Percentiles rank a stretch among this genome's conserved stretches.
phyloP scores from a whole-genome alignment of 2,888 invertebrate genomes.

The Drosophila longiperda region DNA sequence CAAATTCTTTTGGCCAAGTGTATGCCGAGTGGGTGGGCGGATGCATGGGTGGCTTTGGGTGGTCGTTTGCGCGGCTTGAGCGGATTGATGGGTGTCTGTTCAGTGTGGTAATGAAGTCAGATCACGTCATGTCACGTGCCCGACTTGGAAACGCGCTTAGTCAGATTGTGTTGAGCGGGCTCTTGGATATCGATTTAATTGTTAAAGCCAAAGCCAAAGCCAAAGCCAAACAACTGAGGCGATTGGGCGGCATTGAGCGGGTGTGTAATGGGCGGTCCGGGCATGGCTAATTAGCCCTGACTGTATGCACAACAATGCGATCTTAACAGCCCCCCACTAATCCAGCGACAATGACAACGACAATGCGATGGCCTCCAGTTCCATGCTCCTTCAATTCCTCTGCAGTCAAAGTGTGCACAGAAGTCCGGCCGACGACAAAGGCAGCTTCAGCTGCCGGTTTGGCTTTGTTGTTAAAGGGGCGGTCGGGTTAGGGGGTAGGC shows the following conservation, averaged over 20 bases:
- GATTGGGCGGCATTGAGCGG: neutral
- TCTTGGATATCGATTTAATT: constrained; percentile 70
- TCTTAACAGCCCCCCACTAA: constrained; percentile 59
- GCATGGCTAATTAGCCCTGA: constrained; percentile 67
- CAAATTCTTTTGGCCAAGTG: neutral
- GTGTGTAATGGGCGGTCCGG: neutral
- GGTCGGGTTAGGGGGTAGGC: constrained; percentile 19
- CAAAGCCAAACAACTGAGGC: constrained; percentile 62
- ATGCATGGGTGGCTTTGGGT: neutral
- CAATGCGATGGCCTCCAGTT: constrained; percentile 21
- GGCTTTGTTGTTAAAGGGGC: constrained; percentile 5
- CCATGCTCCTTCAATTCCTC: neutral
- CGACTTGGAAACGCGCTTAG: constrained; percentile 28
- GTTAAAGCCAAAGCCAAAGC: constrained; percentile 58
- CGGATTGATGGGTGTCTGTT: constrained; percentile 13
- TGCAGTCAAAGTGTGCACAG: neutral
- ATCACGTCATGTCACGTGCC: constrained; percentile 55
- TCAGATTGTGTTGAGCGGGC: constrained; percentile 28
- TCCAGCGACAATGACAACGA: constrained; percentile 70
- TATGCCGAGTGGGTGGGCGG: neutral
- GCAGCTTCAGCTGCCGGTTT: constrained; percentile 24
- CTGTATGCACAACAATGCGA: constrained; percentile 46
- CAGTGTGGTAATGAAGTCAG: constrained; percentile 46
- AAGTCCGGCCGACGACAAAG: constrained; percentile 1
- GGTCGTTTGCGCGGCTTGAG: neutral